phyloP scores from a whole-genome alignment of 2,797 vertebrate genomes.

The Sciurus vulgaris region DNA sequence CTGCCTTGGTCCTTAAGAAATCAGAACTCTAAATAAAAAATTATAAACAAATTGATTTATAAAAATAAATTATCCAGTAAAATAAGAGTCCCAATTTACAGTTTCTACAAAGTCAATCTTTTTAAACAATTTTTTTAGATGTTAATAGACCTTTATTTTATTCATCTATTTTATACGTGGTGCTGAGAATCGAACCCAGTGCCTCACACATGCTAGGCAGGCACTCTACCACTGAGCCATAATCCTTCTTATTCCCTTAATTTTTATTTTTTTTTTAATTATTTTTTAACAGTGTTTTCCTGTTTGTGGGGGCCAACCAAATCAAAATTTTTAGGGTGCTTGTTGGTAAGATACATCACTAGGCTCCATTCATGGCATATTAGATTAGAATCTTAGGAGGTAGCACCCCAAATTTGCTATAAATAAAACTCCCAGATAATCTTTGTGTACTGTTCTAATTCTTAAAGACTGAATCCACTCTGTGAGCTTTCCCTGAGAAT shows the following conservation, averaged over 20 bases:
- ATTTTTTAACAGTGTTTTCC: neutral
- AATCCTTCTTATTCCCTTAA: neutral
- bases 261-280: neutral
- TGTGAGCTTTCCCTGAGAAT: constrained; percentile 25
- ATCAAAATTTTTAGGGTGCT: neutral
- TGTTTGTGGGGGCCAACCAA: neutral
- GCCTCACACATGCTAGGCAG: no score
- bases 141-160: no score
- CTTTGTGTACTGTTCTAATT: neutral
- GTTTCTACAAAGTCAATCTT: neutral
- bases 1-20: neutral
- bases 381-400: neutral
- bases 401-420: neutral
- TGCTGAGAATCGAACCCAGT: no score
- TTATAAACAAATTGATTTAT: neutral
- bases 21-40: neutral
- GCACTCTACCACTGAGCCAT: no score
- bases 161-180: no score
- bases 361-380: neutral
- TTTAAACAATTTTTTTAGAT: no score
- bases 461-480: constrained; percentile 16
- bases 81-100: neutral
- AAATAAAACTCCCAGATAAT: neutral
- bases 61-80: neutral
- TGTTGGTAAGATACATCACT: neutral